Conservation (phyloP, 2,113 vertebrate species). For the Rostratula benghalensis region DNA sequence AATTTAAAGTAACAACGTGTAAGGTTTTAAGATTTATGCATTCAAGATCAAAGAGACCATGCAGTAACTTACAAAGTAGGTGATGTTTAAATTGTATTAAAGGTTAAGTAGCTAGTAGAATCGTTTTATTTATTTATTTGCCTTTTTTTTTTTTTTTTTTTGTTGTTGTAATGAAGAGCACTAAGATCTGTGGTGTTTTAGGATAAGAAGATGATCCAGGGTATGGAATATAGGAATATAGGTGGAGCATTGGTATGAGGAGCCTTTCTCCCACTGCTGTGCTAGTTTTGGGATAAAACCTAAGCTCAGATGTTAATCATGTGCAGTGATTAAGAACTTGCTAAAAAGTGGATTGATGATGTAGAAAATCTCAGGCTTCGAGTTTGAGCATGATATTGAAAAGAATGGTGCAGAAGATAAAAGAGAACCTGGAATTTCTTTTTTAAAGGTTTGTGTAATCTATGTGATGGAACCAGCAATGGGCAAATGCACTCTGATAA, state of each 20-base stretch:
- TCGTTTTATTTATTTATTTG: not conserved
- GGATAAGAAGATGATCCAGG: not conserved
- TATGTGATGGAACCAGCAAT: not conserved
- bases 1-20: not conserved
- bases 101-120: not conserved
- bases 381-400: not conserved
- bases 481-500: not conserved
- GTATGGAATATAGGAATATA: not conserved
- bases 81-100: not conserved
- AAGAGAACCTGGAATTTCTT: not conserved
- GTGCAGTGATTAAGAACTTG: not conserved
- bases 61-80: not conserved
- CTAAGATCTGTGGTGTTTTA: not conserved
- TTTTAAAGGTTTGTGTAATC: not conserved
- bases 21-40: not conserved
- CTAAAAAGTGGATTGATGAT: not conserved
- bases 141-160: no score
- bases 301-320: not conserved
- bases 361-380: not conserved
- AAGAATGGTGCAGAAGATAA: not conserved
- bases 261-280: not conserved
- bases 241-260: not conserved
- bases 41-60: not conserved
- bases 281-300: not conserved
- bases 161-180: not conserved